Base-by-base conservation (phyloP, 2,888 invertebrate species). In the Oligia strigilis region DNA sequence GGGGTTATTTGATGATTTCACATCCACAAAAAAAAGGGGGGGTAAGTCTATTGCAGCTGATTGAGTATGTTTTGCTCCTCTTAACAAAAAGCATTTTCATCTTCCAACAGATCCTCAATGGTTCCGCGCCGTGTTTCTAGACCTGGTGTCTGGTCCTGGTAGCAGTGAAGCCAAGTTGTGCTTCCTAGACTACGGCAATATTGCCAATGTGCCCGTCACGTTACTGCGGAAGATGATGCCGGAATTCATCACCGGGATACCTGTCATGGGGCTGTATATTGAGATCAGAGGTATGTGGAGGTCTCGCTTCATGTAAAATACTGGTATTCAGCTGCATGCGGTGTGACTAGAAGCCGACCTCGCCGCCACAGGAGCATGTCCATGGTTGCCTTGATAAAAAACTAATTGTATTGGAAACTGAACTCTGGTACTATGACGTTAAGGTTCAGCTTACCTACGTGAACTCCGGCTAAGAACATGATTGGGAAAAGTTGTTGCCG, bases 221-320 rank as follows among this genome's bases (percentile, higher is more conserved):
- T n/a, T 78, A 5, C 78, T 97, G 13, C 85, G 96, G 46, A 96
- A 95, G 90, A 95, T 96, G 93, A 77, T 95, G 90, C 94, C 95
- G 0, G 96, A 95, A 75, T 95, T 96, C 82, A 90, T 93, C 17
- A 60, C 71, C 0, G 90, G 77, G 0, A 55, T 91, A 49, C 95
- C 96, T 0, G 94, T 93, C 0, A 80, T 94, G 3, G 93, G 92
- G 0, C 72, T 84, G 23, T 87, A 91, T 6, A 8, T 93, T 0
- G 92, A 93, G 23, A 92, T 95, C 8, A 84, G 84, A 82, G 93
- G 95, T 95, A n/a, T 40, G 36, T 23, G 23, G n/a, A 58, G 9
- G 8, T 23, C 23, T 36, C 19, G 36, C 19, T 4, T 19, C 36
- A 19, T 36, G 64, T 14, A 29, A 29, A 60, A n/a, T 60, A n/a